Evolutionary conservation across 2,888 invertebrate species (phyloP).

Genomic region (Callinectes sapidus): DNA sequence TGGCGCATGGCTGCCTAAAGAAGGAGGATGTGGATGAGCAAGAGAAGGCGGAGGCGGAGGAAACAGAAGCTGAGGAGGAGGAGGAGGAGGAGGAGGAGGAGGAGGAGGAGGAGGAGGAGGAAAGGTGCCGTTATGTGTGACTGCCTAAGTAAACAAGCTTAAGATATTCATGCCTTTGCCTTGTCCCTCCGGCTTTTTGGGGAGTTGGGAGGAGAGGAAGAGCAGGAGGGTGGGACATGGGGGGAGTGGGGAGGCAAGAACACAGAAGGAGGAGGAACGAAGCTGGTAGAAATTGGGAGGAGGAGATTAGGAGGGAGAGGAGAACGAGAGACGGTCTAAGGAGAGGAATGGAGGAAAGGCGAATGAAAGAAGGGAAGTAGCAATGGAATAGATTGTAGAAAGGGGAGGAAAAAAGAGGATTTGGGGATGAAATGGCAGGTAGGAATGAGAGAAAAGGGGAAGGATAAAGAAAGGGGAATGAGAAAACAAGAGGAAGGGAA

Average conservation of each 20-base stretch:
- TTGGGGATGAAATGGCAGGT: too few species aligned
- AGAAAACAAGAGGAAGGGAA: not conserved
- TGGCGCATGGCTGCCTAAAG: not conserved
- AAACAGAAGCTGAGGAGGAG: not conserved
- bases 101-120: not conserved
- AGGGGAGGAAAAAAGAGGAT: not conserved
- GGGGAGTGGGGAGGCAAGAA: not conserved
- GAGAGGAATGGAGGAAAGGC: not conserved
- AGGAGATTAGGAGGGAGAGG: not conserved
- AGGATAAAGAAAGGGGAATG: not conserved
- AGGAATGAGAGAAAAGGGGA: not conserved
- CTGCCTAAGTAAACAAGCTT: conserved; percentile 13
- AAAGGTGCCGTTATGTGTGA: not conserved
- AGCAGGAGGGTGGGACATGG: too few species aligned
- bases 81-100: not conserved
- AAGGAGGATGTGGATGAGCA: not conserved
- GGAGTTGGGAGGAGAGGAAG: not conserved
- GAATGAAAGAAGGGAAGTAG: not conserved
- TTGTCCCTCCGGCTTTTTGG: not conserved
- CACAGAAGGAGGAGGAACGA: not conserved
- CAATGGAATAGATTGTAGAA: not conserved
- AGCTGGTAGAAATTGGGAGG: not conserved
- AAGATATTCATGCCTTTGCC: not conserved
- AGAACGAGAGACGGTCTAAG: not conserved
- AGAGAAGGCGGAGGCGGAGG: not conserved